phyloP scores from a whole-genome alignment of 2,113 vertebrate species.

The Ciconia boyciana region DNA sequence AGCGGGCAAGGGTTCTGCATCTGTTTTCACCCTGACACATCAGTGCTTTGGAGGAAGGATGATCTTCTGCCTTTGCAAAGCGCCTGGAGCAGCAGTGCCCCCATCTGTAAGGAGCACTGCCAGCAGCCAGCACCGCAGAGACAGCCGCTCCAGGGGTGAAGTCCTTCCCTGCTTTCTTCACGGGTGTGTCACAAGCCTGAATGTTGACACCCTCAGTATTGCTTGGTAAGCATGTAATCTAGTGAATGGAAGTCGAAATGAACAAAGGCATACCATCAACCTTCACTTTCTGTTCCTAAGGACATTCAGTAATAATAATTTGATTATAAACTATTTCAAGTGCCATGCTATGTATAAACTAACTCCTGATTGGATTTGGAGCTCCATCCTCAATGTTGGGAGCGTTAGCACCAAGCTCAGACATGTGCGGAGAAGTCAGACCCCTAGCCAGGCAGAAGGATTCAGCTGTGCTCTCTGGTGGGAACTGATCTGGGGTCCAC shows the following conservation, averaged over 20 bases:
- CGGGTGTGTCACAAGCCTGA: fast-evolving
- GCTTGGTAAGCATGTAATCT: neutral
- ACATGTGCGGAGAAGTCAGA: fast-evolving
- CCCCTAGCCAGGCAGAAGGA: neutral
- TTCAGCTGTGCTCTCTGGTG: neutral
- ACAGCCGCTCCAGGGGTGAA: neutral
- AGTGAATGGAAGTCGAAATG: neutral
- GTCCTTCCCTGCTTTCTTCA: neutral
- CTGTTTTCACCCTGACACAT: neutral
- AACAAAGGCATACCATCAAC: neutral
- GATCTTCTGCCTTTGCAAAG: neutral
- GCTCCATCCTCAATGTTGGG: neutral
- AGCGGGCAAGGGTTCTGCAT: neutral
- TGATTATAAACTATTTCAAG: neutral
- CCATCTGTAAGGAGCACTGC: neutral
- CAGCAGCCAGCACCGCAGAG: neutral
- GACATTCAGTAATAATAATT: neutral
- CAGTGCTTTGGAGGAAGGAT: neutral
- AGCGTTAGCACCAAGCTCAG: neutral
- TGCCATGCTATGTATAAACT: neutral
- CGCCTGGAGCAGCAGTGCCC: neutral
- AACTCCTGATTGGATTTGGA: neutral
- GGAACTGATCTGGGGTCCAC: neutral
- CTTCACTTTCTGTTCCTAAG: neutral
- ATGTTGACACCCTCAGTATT: neutral